Evolutionary conservation across 2,797 vertebrate species (phyloP).

Genomic region (Fringilla coelebs): DNA sequence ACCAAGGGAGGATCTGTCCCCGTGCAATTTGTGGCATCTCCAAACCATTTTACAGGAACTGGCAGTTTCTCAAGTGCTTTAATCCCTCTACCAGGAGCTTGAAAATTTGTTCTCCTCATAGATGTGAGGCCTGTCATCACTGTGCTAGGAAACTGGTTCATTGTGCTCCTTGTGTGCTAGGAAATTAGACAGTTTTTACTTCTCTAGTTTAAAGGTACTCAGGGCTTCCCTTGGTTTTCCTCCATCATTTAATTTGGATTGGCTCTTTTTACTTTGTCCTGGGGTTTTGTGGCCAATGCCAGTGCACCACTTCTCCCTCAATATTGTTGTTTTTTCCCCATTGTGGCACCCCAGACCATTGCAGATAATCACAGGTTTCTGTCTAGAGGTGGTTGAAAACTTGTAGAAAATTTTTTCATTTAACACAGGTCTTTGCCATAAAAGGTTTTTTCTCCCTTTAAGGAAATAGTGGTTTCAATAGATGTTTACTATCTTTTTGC

Average conservation of each 20-base stretch:
- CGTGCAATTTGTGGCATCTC: background rate
- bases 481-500: constrained; percentile 48
- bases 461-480: background rate
- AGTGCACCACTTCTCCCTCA: background rate
- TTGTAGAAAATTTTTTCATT: background rate
- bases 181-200: background rate
- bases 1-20: background rate
- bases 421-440: background rate
- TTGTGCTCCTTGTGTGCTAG: background rate
- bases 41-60: background rate
- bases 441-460: background rate
- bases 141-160: background rate
- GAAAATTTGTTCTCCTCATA: background rate
- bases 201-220: background rate
- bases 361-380: background rate
- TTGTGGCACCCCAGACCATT: background rate
- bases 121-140: background rate
- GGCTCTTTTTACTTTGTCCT: background rate
- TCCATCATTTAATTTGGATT: background rate
- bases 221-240: background rate
- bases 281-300: background rate
- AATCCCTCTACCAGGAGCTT: background rate
- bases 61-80: background rate
- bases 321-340: rapidly evolving
- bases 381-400: background rate